Base-by-base conservation (phyloP, 2,113 vertebrate genomes). In the Seriola quinqueradiata region DNA sequence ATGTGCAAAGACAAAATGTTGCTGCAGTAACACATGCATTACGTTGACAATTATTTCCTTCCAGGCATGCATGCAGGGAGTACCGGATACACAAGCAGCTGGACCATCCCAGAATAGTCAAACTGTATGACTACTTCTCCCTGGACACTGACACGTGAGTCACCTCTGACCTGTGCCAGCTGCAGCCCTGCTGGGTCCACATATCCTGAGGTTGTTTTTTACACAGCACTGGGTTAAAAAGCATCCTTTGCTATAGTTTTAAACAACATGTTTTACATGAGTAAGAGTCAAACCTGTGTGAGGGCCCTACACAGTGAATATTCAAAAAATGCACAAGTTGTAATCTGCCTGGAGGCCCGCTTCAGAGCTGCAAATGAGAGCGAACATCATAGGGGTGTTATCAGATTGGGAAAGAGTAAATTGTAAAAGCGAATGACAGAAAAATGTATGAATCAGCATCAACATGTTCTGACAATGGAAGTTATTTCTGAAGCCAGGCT, bases 31-130 rank as follows among this genome's bases (percentile, higher is more conserved):
- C 38, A 23, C 17, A 23, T 68, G 28, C 34, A 12, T 32, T 34
- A n/a, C 10, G 1, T 40, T 85, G 65, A 79, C 68, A 59, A 77
- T 61, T 76, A 8, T 91, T 90, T 77, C 59, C 78, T 90, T 90
- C n/a, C 91, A 99, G 98, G 91, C 98, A 99, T 91, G 98, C 98
- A 72, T 99, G 98, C 95, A 96, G 98, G 94, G 98, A 99, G 85
- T 99, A 99, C 94, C 96, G 98, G 96, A 99, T 99, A 97, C 98
- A 99, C 95, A 99, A 99, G 95, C 98, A 99, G 94, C 95, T 99
- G 95, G 98, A 99, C 95, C 98, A 99, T 93, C 98, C 98, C 90
- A 97, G 98, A 91, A 99, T 99, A 97, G 98, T 99, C 95, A 99
- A 99, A 94, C 96, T 99, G 0, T 99, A 99, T 80, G 98, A 99